Base-by-base conservation (phyloP, 2,888 invertebrate genomes). In the Pseudococcus viburni region DNA sequence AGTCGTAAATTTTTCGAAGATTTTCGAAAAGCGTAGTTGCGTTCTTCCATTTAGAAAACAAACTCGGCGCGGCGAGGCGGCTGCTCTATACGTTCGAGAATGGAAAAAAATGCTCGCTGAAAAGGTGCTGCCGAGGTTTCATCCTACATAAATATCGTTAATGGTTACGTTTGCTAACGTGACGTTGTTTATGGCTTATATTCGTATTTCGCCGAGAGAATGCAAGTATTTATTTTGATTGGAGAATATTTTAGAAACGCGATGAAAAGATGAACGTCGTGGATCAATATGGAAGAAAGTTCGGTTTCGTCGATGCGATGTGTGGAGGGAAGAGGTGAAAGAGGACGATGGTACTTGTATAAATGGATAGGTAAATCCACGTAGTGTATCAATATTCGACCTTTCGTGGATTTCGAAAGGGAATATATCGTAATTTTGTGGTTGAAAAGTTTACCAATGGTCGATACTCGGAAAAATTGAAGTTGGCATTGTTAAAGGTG, bases 1-100 rank as follows among this genome's bases (percentile, higher is more conserved):
- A 83, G 80, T 83, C 80, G 80, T 83, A 83, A 83, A 83, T 83
- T 83, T 83, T 83, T 83, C 80, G 46, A 46, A 83, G 80, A 83
- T 83, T 83, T 83, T 83, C 80, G 33, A 46, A 83, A 83, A 26
- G 80, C 80, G 80, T 83, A 83, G 17, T 42, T 46, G 80, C 80
- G 80, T 83, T 83, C 80, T 46, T 83, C 80, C 80, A 83, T 46
- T 73, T 73, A 73, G 73, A 33, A 73, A 73, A 73, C 73, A 73
- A 73, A 33, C 39, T 73, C 73, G 12, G 17, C 26, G 39, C 3
- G 42, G 42, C 3, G 42, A 73, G n/a, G 2, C 48, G 11, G 48
- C 15, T 59, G 12, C 19, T n/a, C 8, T n/a, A n/a, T n/a, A n/a
- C 22, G 19, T 73, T 17, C 73, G 73, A 33, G 73, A 33, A 33